Percentiles rank a stretch among this genome's conserved stretches.
phyloP scores from a whole-genome alignment of 2,888 invertebrate species.

The Eupithecia inturbata region DNA sequence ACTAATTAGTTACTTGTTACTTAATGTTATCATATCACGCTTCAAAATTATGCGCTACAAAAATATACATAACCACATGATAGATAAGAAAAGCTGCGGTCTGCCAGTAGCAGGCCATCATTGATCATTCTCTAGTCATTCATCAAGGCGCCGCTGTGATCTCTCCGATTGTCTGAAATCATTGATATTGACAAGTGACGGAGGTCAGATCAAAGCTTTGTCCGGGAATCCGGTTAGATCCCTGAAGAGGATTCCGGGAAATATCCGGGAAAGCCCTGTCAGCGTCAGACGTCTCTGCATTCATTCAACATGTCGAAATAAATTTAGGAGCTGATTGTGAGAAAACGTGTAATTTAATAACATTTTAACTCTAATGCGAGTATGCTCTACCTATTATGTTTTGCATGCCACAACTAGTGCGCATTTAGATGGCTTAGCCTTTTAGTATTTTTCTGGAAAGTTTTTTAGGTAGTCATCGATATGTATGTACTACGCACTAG shows the following conservation, averaged over 20 bases:
- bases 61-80: neutral
- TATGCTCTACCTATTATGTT: neutral
- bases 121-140: neutral
- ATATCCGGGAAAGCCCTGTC: neutral
- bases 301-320: conserved; percentile 1
- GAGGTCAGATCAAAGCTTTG: neutral
- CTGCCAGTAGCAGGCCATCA: neutral
- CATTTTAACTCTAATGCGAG: neutral
- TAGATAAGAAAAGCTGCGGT: neutral
- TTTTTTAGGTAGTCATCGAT: no score
- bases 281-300: neutral
- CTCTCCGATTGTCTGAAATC: conserved; percentile 6
- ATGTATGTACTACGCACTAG: no score
- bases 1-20: no score
- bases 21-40: neutral
- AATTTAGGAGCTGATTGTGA: neutral
- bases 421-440: no score
- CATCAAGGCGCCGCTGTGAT: conserved; percentile 1
- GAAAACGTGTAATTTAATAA: neutral
- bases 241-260: neutral
- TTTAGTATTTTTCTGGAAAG: no score
- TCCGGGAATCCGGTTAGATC: neutral
- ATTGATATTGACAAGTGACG: conserved; percentile 13
- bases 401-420: neutral
- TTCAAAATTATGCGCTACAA: neutral